These are phyloP conservation scores for Momotus momota DNA, from an alignment of 2,797 vertebrate genomes.

Conservation along the genomic window DNA sequence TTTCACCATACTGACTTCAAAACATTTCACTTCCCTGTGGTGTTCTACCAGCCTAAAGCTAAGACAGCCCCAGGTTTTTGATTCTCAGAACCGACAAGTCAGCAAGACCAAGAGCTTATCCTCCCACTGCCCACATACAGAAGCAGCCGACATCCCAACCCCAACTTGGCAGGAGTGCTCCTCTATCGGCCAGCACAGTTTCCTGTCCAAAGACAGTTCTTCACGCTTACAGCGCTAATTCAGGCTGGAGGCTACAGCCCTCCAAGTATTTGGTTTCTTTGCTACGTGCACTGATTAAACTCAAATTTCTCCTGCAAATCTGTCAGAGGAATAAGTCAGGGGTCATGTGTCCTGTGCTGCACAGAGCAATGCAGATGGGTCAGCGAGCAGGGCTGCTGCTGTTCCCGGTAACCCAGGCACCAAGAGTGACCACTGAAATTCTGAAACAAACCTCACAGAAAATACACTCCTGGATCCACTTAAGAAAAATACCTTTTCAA, in stretches of 20 bases:
- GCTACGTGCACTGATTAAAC: neutral
- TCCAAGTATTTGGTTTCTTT: neutral
- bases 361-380: rapidly evolving
- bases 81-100: neutral
- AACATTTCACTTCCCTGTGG: neutral
- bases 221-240: neutral
- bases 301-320: neutral
- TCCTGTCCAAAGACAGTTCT: neutral
- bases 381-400: neutral
- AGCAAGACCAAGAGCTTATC: neutral
- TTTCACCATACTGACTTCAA: neutral
- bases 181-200: neutral
- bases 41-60: neutral
- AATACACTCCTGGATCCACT: neutral
- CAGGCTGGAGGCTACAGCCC: neutral
- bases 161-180: neutral
- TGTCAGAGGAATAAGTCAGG: neutral
- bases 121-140: neutral
- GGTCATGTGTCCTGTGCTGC: neutral
- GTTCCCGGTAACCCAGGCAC: neutral
- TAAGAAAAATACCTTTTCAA: neutral
- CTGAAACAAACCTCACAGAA: neutral
- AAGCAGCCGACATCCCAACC: neutral
- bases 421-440: neutral
- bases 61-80: neutral